These are phyloP conservation scores for Dromius quadrimaculatus DNA, from an alignment of 2,888 invertebrate genomes.

Conservation along the genomic window DNA sequence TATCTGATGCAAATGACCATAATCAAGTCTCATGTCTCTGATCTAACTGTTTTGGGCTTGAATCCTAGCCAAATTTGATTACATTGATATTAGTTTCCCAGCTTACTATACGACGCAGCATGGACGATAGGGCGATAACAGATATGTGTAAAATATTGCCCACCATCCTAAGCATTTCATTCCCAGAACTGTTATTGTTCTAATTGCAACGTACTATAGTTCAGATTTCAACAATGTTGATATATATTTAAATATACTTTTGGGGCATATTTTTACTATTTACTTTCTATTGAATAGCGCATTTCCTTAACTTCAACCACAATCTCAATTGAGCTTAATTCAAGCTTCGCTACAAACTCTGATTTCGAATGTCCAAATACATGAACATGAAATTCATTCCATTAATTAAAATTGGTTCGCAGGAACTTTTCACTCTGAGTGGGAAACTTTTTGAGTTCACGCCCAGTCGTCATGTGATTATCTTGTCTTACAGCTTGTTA, in stretches of 20 bases:
- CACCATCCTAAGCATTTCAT: conserved; percentile 6
- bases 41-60: conserved; percentile 7
- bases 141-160: conserved; percentile 23
- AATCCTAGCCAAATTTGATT: conserved; percentile 27
- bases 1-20: conserved; percentile 36
- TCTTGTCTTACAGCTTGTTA: conserved; percentile 41
- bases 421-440: conserved; percentile 32
- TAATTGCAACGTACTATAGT: too few relatives aligned
- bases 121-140: neutral
- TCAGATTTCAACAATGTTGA: too few relatives aligned
- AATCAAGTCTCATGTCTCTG: conserved; percentile 16
- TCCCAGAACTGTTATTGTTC: neutral
- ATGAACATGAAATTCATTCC: conserved; percentile 34
- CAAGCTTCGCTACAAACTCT: conserved; percentile 5
- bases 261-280: too few relatives aligned
- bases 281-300: too few relatives aligned
- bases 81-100: conserved; percentile 28
- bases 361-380: conserved; percentile 14
- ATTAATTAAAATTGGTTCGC: conserved; percentile 38
- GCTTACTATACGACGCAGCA: conserved; percentile 10
- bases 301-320: too few relatives aligned
- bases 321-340: too few relatives aligned
- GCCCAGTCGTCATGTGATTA: conserved; percentile 31
- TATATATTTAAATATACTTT: too few relatives aligned
- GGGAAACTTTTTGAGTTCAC: conserved; percentile 21